These are phyloP conservation scores for Kryptolebias marmoratus DNA, from an alignment of 2,113 vertebrate genomes.

Conservation along the genomic window DNA sequence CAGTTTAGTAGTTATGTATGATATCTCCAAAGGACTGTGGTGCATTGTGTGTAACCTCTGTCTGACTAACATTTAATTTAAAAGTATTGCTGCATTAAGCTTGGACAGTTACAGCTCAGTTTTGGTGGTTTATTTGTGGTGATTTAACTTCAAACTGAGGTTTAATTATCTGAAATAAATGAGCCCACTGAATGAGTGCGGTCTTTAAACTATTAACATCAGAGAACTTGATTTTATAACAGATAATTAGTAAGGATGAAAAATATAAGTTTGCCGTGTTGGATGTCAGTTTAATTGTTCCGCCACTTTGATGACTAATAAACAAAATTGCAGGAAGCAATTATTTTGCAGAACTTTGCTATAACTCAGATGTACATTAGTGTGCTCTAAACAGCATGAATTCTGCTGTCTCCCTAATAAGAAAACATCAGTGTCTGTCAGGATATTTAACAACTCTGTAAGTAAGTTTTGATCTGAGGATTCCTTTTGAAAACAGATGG, in stretches of 20 bases:
- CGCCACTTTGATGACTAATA: not conserved
- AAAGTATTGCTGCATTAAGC: slow-evolving; percentile 5
- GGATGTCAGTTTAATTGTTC: not conserved
- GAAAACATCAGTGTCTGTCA: not conserved
- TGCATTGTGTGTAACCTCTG: not conserved
- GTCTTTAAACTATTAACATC: not conserved
- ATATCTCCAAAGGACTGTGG: not conserved
- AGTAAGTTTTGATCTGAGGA: not conserved
- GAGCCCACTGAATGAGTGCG: slow-evolving; percentile 7
- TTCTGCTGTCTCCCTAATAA: not conserved
- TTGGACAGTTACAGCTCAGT: not conserved
- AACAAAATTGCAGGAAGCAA: not conserved
- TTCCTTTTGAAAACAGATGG: not conserved
- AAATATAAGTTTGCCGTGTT: no score
- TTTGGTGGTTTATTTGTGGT: slow-evolving; percentile 3
- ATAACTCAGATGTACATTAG: not conserved
- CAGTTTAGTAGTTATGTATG: not conserved
- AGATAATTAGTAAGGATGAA: not conserved
- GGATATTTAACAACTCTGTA: not conserved
- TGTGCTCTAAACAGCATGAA: not conserved
- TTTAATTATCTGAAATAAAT: slow-evolving; percentile 1
- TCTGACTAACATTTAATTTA: not conserved
- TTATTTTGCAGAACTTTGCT: not conserved
- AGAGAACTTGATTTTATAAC: not conserved
- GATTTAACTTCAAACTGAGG: slow-evolving; percentile 2